A percentile compares a stretch with the other conserved stretches of the same genome.
These are phyloP conservation scores for Ditylenchus dipsaci DNA, from an alignment of 1,140 invertebrate species.

Conservation along the genomic window DNA sequence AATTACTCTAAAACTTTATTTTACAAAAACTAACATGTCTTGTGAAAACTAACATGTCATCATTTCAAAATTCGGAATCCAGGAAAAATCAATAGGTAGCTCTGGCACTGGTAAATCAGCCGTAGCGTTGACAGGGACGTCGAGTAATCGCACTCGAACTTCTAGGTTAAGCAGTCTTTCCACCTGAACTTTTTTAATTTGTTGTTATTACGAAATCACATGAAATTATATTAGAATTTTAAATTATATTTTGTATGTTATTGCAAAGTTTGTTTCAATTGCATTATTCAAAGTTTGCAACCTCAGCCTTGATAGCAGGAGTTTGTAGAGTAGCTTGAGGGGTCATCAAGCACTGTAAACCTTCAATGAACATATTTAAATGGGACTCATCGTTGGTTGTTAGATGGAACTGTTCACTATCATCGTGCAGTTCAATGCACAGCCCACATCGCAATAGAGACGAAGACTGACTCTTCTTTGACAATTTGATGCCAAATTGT, in stretches of 20 bases:
- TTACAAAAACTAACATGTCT: too few relatives aligned
- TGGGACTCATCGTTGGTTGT: conserved; percentile 25
- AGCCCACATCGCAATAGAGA: conserved; percentile 19
- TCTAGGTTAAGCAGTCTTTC: conserved; percentile 30
- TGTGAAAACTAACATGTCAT: too few relatives aligned
- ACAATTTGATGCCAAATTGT: conserved; percentile 21
- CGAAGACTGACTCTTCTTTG: conserved; percentile 23
- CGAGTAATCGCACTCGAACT: conserved; percentile 23
- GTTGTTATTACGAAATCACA: too few relatives aligned
- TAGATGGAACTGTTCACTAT: conserved; percentile 3
- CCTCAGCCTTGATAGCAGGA: conserved; percentile 18
- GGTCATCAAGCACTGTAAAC: conserved; percentile 20
- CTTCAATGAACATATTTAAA: conserved; percentile 16
- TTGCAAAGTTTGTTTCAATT: neutral
- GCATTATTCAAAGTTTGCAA: neutral
- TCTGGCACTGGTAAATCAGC: conserved; percentile 11
- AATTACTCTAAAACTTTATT: too few relatives aligned
- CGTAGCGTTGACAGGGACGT: conserved; percentile 9
- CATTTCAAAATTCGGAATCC: conserved; percentile 17
- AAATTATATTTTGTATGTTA: too few relatives aligned
- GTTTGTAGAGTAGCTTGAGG: conserved; percentile 23
- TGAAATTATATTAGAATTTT: too few relatives aligned
- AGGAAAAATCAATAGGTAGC: conserved; percentile 30
- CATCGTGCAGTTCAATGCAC: conserved; percentile 22
- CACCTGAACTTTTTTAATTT: too few relatives aligned